Evolutionary conservation across 2,113 vertebrate species (phyloP).

Genomic region (Anser brachyrhynchus): DNA sequence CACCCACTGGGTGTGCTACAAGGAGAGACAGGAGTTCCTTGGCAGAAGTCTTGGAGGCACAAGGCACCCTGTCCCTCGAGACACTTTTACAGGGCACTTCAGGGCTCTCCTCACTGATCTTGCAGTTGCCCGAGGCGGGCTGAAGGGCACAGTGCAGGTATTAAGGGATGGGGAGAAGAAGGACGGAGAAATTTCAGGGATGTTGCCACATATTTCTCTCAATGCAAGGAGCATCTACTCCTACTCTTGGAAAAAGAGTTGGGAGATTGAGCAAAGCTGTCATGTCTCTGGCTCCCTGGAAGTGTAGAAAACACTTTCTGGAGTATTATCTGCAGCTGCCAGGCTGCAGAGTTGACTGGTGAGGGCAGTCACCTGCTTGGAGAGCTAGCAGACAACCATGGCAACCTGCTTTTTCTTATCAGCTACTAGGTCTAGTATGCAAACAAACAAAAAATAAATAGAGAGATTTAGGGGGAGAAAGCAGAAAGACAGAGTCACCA

Average conservation of each 20-base stretch:
- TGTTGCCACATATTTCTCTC: background rate
- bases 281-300: background rate
- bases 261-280: background rate
- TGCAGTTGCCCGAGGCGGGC: background rate
- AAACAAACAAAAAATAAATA: constrained; percentile 5
- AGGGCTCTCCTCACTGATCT: background rate
- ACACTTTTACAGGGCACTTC: background rate
- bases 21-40: background rate
- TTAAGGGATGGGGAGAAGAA: background rate
- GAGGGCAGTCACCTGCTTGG: background rate
- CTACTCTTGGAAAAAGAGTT: background rate
- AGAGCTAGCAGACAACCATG: background rate
- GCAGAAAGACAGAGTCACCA: background rate
- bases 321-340: constrained; percentile 6
- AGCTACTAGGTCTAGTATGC: background rate
- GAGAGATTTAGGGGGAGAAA: background rate
- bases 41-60: fast-evolving
- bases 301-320: background rate
- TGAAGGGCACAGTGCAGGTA: background rate
- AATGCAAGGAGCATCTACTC: background rate
- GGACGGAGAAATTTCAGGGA: background rate
- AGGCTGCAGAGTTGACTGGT: background rate
- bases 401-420: background rate
- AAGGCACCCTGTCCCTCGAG: background rate
- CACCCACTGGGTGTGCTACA: background rate